phyloP scores from a whole-genome alignment of 2,113 vertebrate genomes.

The Forbesichthys papilliferus region DNA sequence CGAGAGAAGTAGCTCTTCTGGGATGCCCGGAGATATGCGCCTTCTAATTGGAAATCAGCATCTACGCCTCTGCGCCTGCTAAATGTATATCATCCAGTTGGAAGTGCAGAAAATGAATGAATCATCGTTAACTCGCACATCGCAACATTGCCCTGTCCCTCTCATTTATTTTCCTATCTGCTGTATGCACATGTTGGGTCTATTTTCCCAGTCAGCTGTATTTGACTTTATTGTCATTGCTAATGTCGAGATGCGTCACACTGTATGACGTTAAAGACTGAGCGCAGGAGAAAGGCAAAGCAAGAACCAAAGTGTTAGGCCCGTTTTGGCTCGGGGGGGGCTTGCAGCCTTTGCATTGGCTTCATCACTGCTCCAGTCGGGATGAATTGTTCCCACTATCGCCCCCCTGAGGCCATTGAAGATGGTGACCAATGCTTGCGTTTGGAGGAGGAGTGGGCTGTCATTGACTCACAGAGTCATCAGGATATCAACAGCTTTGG shows the following conservation, averaged over 20 bases:
- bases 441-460: constrained; percentile 27
- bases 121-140: constrained; percentile 58
- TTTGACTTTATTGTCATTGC: constrained; percentile 54
- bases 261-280: constrained; percentile 42
- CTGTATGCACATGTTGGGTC: constrained; percentile 41
- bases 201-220: constrained; percentile 6
- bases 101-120: constrained; percentile 56
- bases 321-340: constrained; percentile 23
- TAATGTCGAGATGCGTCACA: constrained; percentile 58
- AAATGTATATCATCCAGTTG: constrained; percentile 56
- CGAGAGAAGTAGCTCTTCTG: constrained; percentile 19
- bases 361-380: constrained; percentile 60
- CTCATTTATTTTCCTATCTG: constrained; percentile 70
- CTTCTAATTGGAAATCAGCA: constrained; percentile 41
- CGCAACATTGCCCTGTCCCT: constrained; percentile 42
- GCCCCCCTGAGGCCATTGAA: constrained; percentile 44
- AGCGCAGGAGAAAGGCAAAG: constrained; percentile 51
- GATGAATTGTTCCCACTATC: constrained; percentile 57
- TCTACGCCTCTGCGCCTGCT: constrained; percentile 32
- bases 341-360: constrained; percentile 50
- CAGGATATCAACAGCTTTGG: constrained; percentile 35
- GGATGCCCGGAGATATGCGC: constrained; percentile 23
- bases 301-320: constrained; percentile 55
- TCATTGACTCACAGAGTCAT: constrained; percentile 44
- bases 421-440: constrained; percentile 57